Evolutionary conservation across 2,113 vertebrate genomes (phyloP), one percentile per base, ranked within the genome.

Genomic region (Urocolius indicus): DNA sequence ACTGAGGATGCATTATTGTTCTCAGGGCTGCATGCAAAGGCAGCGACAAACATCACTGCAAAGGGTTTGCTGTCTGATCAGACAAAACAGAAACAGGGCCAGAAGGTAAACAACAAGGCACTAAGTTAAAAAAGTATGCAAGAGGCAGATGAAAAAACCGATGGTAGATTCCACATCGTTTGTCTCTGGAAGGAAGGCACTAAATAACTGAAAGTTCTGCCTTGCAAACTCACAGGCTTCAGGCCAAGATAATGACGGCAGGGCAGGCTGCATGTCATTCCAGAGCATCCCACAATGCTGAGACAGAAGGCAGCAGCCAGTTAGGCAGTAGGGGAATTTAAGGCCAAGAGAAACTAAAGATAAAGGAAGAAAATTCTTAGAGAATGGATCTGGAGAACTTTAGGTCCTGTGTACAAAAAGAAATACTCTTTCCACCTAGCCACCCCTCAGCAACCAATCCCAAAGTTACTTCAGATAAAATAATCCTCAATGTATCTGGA

Each of bases 301-400:
- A 94, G 84, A 95, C 65, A 93, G 72, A 95, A 91, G 91, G 84
- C 91, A 93, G 87, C 73, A 93, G 68, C 45, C 61, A 41, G 55
- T 82, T 8, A 59, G 68, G 59, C 63, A 90, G 75, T 7, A 74
- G 20, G 49, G 92, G 61, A 90, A 93, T 94, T 92, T 48, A 94
- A 57, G 57, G 61, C 68, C 34, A 81, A 79, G 13, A 86, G 79
- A 88, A 96, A 75, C 52, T 43, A 49, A 83, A 91, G 94, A 95
- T 92, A 93, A 94, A 93, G 59, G 21, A 74, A 51, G 34, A 84
- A 61, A 74, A 67, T 57, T 52, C 72, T 51, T 57, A 61, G 38
- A 71, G 91, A 94, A 95, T 49, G 11, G 45, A 90, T 72, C 61
- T 73, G 48, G 57, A 79, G 52, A 88, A 86, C 30, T 68, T 93